phyloP scores from a whole-genome alignment of 2,797 vertebrate species.

The Channallabes apus region DNA sequence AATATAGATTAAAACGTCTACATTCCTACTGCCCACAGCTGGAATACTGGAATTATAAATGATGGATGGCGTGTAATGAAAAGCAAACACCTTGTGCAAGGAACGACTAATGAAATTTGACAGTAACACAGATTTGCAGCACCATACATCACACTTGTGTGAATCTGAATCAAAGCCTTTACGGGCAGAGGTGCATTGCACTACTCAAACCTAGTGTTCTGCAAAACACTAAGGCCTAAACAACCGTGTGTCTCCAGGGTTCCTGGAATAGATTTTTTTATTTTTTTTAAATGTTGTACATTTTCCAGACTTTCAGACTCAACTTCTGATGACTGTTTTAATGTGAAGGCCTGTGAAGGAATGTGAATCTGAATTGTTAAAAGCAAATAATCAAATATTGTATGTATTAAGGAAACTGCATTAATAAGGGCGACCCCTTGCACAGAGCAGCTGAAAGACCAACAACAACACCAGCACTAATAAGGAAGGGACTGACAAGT shows the following conservation, averaged over 20 bases:
- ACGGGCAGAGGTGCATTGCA: neutral
- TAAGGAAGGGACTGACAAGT: neutral
- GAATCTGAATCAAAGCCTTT: constrained; percentile 1
- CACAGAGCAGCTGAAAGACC: no score
- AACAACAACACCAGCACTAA: neutral
- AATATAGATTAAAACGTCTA: neutral
- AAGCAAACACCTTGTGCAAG: neutral
- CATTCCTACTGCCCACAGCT: neutral
- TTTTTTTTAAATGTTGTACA: neutral
- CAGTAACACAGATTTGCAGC: constrained; percentile 3
- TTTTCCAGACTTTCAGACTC: neutral
- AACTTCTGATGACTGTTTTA: neutral
- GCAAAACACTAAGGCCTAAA: neutral
- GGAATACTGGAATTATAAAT: neutral
- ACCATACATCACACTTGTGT: neutral
- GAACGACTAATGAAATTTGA: constrained; percentile 9
- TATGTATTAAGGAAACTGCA: neutral
- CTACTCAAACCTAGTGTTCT: neutral
- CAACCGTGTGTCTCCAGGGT: neutral
- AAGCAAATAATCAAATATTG: neutral
- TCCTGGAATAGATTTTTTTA: constrained; percentile 1
- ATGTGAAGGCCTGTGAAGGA: no score
- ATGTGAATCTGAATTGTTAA: neutral
- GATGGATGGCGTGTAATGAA: constrained; percentile 4
- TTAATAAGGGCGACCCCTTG: neutral